Conservation (phyloP, 2,888 invertebrate species). For the Sphaeridia pumilis region DNA sequence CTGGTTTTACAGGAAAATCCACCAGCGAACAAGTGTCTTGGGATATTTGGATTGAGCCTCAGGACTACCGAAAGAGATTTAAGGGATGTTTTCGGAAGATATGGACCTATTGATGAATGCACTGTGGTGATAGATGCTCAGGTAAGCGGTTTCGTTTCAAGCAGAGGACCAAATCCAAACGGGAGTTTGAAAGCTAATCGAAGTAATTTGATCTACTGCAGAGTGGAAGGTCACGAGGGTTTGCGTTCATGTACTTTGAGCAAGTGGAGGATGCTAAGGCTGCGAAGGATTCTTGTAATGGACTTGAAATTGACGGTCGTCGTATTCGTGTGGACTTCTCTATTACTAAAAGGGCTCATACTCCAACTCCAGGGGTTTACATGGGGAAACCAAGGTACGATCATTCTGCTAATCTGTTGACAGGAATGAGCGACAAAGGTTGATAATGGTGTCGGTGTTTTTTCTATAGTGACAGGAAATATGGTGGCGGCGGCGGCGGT, state of each 20-base stretch:
- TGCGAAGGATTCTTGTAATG: constrained; percentile 85
- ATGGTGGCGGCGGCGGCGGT: constrained; percentile 35
- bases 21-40: constrained; percentile 45
- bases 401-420: no score
- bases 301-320: constrained; percentile 86
- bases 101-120: constrained; percentile 45
- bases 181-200: neutral
- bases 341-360: constrained; percentile 89
- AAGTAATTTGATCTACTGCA: constrained; percentile 40
- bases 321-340: constrained; percentile 90
- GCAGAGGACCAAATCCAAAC: neutral
- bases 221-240: constrained; percentile 89
- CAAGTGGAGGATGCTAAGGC: constrained; percentile 76
- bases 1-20: constrained; percentile 44
- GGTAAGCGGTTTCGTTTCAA: constrained; percentile 15
- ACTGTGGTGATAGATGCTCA: constrained; percentile 35
- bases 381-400: constrained; percentile 87
- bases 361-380: constrained; percentile 93
- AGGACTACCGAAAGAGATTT: constrained; percentile 48
- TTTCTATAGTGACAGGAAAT: no score
- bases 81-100: constrained; percentile 46
- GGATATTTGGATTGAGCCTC: constrained; percentile 48
- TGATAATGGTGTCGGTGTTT: no score
- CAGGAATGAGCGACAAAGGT: no score
- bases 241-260: constrained; percentile 90